phyloP scores from a whole-genome alignment of 2,888 invertebrate genomes.

The Heteropelma amictum region DNA sequence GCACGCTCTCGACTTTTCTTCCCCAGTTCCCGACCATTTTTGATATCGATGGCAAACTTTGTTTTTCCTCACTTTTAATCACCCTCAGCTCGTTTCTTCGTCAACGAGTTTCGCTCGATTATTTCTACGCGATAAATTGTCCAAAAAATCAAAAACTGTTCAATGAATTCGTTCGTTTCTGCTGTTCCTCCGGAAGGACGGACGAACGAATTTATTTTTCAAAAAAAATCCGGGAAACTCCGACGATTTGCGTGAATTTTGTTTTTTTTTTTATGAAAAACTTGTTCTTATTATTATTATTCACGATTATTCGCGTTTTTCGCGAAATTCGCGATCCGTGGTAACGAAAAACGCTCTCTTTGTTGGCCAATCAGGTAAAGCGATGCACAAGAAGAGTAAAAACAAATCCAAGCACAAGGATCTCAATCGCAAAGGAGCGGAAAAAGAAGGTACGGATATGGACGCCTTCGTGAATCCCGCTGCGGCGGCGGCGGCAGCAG shows the following conservation, averaged over 20 bases:
- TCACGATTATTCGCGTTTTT: background rate
- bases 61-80: background rate
- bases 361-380: constrained; percentile 67
- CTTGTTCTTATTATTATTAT: constrained; percentile 11
- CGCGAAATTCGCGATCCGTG: background rate
- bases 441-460: constrained; percentile 82
- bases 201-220: too few species aligned
- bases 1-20: constrained; percentile 69
- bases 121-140: too few species aligned
- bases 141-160: too few species aligned
- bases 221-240: too few species aligned
- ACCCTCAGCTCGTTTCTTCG: background rate
- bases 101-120: too few species aligned
- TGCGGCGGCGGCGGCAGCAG: too few species aligned
- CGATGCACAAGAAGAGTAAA: constrained; percentile 79
- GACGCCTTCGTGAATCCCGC: constrained; percentile 79
- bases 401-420: constrained; percentile 79
- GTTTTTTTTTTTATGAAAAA: too few species aligned
- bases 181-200: too few species aligned
- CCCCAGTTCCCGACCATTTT: constrained; percentile 56
- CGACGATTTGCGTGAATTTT: too few species aligned
- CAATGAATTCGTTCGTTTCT: too few species aligned
- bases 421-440: constrained; percentile 80
- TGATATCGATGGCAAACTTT: constrained; percentile 45
- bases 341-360: background rate